A percentile compares a stretch with the other conserved stretches of the same genome.
These are phyloP conservation scores for Myiotriccus ornatus DNA, from an alignment of 2,797 vertebrate genomes.

Conservation along the genomic window DNA sequence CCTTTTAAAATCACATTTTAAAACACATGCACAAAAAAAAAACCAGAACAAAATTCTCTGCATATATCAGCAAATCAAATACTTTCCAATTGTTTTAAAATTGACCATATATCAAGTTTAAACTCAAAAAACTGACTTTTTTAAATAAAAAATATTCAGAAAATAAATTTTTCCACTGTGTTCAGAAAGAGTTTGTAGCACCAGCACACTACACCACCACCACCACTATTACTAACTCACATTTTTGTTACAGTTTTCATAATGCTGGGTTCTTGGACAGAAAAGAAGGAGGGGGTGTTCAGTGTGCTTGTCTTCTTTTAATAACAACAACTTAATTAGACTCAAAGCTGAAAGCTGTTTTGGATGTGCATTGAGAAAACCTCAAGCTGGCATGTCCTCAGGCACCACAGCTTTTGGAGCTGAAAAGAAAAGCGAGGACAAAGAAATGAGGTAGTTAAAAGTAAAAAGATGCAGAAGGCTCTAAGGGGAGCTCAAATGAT, in stretches of 20 bases:
- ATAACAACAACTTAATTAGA: slow-evolving; percentile 20
- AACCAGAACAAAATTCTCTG: background rate
- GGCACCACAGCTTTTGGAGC: background rate
- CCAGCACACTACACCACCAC: background rate
- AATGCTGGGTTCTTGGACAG: background rate
- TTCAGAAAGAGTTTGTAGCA: background rate
- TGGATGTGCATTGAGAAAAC: background rate
- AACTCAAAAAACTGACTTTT: background rate
- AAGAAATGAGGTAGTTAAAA: background rate
- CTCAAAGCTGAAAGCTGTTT: background rate
- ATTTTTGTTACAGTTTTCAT: background rate
- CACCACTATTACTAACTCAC: background rate
- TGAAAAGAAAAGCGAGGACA: background rate
- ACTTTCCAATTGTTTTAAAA: background rate
- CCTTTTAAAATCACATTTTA: background rate
- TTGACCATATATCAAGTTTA: background rate
- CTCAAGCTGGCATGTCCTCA: background rate
- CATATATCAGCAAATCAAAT: background rate
- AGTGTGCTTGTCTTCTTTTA: background rate
- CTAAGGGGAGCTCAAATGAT: background rate
- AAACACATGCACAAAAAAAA: background rate
- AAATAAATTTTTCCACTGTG: background rate
- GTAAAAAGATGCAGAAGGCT: background rate
- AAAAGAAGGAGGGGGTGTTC: background rate
- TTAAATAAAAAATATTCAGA: background rate